These are phyloP conservation scores for Eurypyga helias DNA, from an alignment of 2,113 vertebrate genomes.

Conservation along the genomic window DNA sequence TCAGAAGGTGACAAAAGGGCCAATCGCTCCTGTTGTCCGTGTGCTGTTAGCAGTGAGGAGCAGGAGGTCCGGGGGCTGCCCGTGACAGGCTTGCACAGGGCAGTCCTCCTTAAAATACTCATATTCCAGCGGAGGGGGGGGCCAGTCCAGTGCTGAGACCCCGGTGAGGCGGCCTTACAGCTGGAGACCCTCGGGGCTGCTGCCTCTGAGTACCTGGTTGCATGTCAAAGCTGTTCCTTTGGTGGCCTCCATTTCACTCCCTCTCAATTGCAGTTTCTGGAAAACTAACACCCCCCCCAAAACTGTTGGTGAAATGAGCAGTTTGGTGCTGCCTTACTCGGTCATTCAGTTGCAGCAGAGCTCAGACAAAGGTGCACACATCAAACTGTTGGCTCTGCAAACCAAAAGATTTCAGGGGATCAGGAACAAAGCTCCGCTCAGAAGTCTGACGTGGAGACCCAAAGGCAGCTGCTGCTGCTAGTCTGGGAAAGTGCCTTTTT, in stretches of 20 bases:
- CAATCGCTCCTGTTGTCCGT: rapidly evolving
- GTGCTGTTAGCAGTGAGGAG: neutral
- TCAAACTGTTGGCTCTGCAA: slow-evolving; percentile 45
- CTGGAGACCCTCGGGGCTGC: neutral
- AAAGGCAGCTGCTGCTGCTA: neutral
- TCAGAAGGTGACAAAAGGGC: neutral
- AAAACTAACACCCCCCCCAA: neutral
- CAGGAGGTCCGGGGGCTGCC: neutral
- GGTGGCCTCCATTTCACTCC: neutral
- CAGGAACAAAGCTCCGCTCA: neutral
- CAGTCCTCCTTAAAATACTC: neutral
- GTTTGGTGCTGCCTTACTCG: neutral
- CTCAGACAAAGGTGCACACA: neutral
- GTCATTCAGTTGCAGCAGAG: neutral
- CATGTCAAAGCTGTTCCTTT: neutral
- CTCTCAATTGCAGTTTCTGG: neutral
- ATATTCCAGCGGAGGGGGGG: neutral
- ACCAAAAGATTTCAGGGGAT: slow-evolving; percentile 5
- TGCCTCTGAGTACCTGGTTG: neutral
- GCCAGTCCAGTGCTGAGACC: neutral
- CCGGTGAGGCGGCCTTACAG: neutral
- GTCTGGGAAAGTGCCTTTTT: neutral
- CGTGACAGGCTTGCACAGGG: neutral
- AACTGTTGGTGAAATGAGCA: neutral
- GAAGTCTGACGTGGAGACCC: neutral